phyloP scores from a whole-genome alignment of 2,888 invertebrate genomes.

The Ptychoptera contaminata region DNA sequence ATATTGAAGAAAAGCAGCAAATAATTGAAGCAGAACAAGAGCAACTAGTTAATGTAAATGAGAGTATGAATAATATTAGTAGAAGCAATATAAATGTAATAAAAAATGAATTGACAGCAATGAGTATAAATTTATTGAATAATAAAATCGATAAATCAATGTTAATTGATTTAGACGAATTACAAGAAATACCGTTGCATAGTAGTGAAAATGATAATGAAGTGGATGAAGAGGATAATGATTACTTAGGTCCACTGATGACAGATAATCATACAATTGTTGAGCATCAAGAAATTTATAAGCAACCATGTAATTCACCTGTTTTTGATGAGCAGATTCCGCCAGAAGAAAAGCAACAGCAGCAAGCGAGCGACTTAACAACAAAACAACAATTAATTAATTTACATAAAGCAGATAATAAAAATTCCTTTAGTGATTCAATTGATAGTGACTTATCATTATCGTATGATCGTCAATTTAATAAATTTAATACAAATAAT shows the following conservation, averaged over 20 bases:
- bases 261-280: conserved; percentile 27
- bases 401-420: conserved; percentile 32
- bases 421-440: conserved; percentile 44
- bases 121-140: neutral
- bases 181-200: conserved; percentile 3
- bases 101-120: conserved; percentile 1
- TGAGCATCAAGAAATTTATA: conserved; percentile 20
- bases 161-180: neutral
- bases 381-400: neutral
- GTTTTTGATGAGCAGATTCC: too few species aligned
- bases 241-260: conserved; percentile 28
- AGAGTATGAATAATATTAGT: neutral
- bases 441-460: conserved; percentile 43
- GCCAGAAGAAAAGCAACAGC: neutral
- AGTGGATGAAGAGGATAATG: conserved; percentile 24
- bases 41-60: neutral
- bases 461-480: conserved; percentile 33
- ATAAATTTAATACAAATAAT: conserved; percentile 9
- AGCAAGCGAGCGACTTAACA: too few species aligned
- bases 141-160: neutral
- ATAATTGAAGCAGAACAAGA: neutral
- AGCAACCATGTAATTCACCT: too few species aligned
- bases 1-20: too few species aligned
- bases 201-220: conserved; percentile 3
- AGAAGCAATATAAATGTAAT: neutral